Evolutionary conservation across 2,888 invertebrate species (phyloP).

Genomic region (Habrosyne pyritoides): DNA sequence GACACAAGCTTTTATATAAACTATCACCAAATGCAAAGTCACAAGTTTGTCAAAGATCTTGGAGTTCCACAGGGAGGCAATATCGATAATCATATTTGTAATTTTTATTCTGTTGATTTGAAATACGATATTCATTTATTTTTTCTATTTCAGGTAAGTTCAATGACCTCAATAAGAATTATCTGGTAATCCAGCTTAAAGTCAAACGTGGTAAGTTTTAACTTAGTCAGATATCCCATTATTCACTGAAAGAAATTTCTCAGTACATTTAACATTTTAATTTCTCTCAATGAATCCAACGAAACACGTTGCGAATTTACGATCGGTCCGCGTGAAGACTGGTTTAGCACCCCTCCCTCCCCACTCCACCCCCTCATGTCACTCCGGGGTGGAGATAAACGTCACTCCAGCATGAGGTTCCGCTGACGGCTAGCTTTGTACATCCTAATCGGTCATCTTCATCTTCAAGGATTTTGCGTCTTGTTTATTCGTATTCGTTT

Average conservation of each 20-base stretch:
- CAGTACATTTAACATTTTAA: not conserved
- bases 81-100: too few species aligned
- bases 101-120: too few species aligned
- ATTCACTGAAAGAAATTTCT: too few species aligned
- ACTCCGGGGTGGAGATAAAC: constrained; percentile 23
- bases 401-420: constrained; percentile 20
- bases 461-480: constrained; percentile 8
- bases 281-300: constrained; percentile 4
- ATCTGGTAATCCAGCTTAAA: too few species aligned
- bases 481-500: not conserved
- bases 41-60: too few species aligned
- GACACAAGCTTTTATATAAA: too few species aligned
- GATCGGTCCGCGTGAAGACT: constrained; percentile 15
- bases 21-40: too few species aligned
- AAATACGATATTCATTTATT: too few species aligned
- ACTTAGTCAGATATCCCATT: too few species aligned
- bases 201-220: too few species aligned
- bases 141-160: constrained; percentile 11
- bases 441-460: constrained; percentile 21
- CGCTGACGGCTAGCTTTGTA: constrained; percentile 18
- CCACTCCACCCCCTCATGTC: constrained; percentile 13
- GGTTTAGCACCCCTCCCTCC: constrained; percentile 12
- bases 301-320: not conserved
- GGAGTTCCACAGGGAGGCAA: too few species aligned
- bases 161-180: not conserved